Percentiles rank a stretch among this genome's conserved stretches.
Evolutionary conservation across 2,888 invertebrate genomes (phyloP).

Genomic region (Drosophila mimetica): DNA sequence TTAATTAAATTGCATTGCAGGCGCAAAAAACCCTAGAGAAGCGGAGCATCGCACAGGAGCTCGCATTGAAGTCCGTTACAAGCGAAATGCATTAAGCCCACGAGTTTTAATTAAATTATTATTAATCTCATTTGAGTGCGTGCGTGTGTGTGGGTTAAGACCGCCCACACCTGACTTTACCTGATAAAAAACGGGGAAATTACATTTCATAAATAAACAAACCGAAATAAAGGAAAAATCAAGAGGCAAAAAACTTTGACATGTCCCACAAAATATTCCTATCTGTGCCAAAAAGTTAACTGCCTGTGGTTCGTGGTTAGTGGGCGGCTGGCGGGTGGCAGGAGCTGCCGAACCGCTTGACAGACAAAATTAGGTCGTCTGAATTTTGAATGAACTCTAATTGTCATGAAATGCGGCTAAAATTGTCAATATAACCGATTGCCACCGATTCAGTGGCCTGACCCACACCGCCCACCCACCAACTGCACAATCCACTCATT

Average conservation of each 20-base stretch:
- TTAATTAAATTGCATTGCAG: conserved; percentile 66
- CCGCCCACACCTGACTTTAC: background rate
- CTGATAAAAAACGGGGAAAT: conserved; percentile 18
- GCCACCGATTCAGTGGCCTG: conserved; percentile 6
- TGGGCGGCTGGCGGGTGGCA: background rate
- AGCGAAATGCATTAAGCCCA: conserved; percentile 75
- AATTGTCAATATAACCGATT: conserved; percentile 32
- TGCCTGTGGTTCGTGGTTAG: conserved; percentile 34
- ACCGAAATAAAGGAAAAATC: conserved; percentile 11
- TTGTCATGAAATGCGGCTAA: conserved; percentile 49
- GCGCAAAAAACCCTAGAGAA: conserved; percentile 25
- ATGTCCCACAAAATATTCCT: conserved; percentile 22
- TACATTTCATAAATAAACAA: conserved; percentile 34
- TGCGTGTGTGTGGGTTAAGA: conserved; percentile 20
- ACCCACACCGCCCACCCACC: background rate
- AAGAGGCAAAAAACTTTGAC: conserved; percentile 33
- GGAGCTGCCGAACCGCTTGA: conserved; percentile 39
- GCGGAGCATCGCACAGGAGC: background rate
- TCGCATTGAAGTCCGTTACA: conserved; percentile 48
- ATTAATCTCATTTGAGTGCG: conserved; percentile 72
- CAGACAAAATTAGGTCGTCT: conserved; percentile 64
- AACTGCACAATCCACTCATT: conserved; percentile 33
- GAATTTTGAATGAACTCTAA: conserved; percentile 51
- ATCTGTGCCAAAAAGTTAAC: conserved; percentile 58
- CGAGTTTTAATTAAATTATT: conserved; percentile 78